Evolutionary conservation across 2,888 invertebrate species (phyloP), one percentile per base, ranked within the genome.

Genomic region (Pollenia amentaria): DNA sequence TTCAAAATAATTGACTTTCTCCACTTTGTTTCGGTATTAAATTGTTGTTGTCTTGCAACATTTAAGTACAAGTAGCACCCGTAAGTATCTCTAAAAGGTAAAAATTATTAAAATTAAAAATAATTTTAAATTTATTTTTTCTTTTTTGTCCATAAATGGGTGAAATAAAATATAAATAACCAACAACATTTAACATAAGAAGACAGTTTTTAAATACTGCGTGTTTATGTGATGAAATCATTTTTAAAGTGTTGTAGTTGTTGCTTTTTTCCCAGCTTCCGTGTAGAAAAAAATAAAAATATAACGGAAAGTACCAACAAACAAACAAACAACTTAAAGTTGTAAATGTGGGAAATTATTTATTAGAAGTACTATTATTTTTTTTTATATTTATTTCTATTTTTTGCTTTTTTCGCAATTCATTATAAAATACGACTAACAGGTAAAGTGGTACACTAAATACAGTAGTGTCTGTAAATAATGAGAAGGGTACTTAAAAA

Each of bases 331-430:
- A 76, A 62, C 60, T 62, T 72, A 44, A 44, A 21, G 44, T 73
- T 78, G 60, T 77, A 81, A 87, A 87, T 87, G 87, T 87, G 87
- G 84, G 87, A 87, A 87, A 79, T 84, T 67, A 81, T 81, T 87
- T 84, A 80, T 81, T 84, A 77, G 73, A 46, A 48, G 80, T 55
- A 78, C 57, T 85, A 64, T 62, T 82, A 75, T 64, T 78, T 14
- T 82, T 60, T 60, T 51, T 62, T 42, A 16, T 51, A 82, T 51
- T 76, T 44, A 38, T 51, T 64, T 77, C 12, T 12, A 29, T 29
- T 29, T 29, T 29, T 29, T 29, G 29, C 29, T n/a, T 46, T 69
- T 78, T 57, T 81, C 81, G 81, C 84, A 77, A 46, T 67, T 83
- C 21, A 87, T 84, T 76, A 48, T 67, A 87, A 83, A 77, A 65